phyloP scores from a whole-genome alignment of 2,888 invertebrate species.

The Apodemia hepburni region DNA sequence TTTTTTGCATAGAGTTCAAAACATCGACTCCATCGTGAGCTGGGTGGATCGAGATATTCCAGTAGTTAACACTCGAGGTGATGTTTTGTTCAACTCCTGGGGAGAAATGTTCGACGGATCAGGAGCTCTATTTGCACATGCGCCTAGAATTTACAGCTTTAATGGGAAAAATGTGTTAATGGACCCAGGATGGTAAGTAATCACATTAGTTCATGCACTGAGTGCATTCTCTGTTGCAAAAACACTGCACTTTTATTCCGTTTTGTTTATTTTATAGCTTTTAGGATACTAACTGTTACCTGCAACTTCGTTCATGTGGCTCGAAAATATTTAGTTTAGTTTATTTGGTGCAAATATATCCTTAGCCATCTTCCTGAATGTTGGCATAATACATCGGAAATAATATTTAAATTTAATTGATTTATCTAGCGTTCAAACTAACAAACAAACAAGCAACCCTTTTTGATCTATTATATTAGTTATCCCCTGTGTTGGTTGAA shows the following conservation, averaged over 20 bases:
- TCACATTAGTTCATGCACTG: neutral
- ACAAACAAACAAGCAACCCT: too few relatives aligned
- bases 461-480: too few relatives aligned
- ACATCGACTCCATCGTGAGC: conserved; percentile 95
- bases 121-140: conserved; percentile 92
- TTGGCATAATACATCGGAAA: too few relatives aligned
- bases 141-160: conserved; percentile 95
- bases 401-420: too few relatives aligned
- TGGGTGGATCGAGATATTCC: conserved; percentile 93
- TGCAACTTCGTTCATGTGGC: too few relatives aligned
- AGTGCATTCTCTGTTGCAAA: neutral
- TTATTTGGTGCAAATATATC: too few relatives aligned
- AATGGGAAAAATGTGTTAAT: conserved; percentile 94
- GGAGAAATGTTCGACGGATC: conserved; percentile 94
- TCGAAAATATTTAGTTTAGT: too few relatives aligned
- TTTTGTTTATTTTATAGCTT: neutral
- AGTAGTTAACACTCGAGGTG: conserved; percentile 93
- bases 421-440: too few relatives aligned
- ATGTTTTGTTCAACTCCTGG: conserved; percentile 98
- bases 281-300: neutral
- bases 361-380: too few relatives aligned
- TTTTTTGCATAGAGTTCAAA: conserved; percentile 84
- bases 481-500: too few relatives aligned
- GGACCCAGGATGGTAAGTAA: conserved; percentile 90
- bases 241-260: neutral